A percentile compares a stretch with the other conserved stretches of the same genome.
Evolutionary conservation across 2,113 vertebrate genomes (phyloP).

Genomic region (Herpetotheres cachinnans): DNA sequence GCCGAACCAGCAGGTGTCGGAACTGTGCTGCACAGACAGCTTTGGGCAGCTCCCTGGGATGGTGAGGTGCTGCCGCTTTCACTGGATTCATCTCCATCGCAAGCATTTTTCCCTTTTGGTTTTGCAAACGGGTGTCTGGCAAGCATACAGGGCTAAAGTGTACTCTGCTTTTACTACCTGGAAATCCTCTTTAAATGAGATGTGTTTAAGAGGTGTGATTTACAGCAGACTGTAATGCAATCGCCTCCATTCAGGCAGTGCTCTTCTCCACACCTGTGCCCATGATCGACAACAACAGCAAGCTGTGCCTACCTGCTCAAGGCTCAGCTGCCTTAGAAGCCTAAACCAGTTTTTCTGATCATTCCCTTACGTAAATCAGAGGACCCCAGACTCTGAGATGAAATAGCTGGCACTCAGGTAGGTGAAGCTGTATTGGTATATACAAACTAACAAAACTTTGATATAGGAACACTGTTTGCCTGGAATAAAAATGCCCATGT

Average conservation of each 20-base stretch:
- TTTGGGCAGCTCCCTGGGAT: background rate
- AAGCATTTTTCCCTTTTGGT: rapidly evolving
- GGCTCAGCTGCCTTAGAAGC: background rate
- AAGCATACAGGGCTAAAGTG: background rate
- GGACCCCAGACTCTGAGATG: background rate
- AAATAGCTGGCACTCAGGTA: background rate
- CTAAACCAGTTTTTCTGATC: background rate
- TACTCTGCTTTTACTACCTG: background rate
- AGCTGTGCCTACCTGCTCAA: background rate
- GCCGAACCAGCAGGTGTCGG: rapidly evolving
- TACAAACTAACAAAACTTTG: background rate
- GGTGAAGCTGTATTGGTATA: background rate
- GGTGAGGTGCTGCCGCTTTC: background rate
- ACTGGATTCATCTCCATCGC: background rate
- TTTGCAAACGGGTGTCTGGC: background rate
- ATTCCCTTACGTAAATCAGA: background rate
- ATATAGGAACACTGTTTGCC: background rate
- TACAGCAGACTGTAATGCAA: background rate
- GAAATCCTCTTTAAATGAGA: background rate
- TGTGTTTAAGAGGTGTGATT: background rate
- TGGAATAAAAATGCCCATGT: background rate
- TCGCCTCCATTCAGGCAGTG: background rate
- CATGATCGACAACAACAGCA: background rate
- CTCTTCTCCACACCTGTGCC: background rate
- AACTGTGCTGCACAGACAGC: rapidly evolving